Evolutionary conservation across 2,113 vertebrate genomes (phyloP).

Genomic region (human (Homo sapiens)): GRCh38 chr2:222553001-222553500

Average conservation of each 20-base stretch:
- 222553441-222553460: background rate
- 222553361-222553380: background rate
- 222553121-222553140: background rate
- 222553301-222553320: background rate
- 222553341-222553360: background rate
- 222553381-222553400: background rate
- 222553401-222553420: background rate
- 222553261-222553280: background rate
- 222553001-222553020: rapidly evolving
- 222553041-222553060: background rate
- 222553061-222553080: background rate
- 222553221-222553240: background rate
- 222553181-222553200: background rate
- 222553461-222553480: background rate
- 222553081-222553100: background rate
- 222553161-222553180: background rate
- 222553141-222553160: background rate
- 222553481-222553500: background rate
- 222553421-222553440: background rate
- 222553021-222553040: background rate
- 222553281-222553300: background rate
- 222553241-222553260: background rate
- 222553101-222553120: background rate
- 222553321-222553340: background rate
- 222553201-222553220: too few relatives aligned